Evolutionary conservation across 2,888 invertebrate genomes (phyloP).

Genomic region (Drosophila nr. fundita): DNA sequence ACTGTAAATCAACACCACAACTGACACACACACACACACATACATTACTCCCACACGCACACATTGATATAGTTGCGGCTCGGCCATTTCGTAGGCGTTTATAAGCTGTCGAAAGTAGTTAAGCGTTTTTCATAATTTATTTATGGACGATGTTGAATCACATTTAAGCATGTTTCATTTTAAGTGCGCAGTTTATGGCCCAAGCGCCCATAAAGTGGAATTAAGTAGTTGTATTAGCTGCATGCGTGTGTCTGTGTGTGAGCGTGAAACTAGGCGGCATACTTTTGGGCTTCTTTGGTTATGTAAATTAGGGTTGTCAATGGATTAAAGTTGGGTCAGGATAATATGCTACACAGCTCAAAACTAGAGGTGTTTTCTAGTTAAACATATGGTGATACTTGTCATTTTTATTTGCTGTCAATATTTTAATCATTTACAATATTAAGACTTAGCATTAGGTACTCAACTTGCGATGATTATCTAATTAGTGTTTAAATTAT

Average conservation of each 20-base stretch:
- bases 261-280: slow-evolving; percentile 43
- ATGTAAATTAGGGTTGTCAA: slow-evolving; percentile 66
- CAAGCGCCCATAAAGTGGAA: slow-evolving; percentile 71
- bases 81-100: slow-evolving; percentile 78
- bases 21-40: slow-evolving; percentile 33
- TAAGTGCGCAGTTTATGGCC: slow-evolving; percentile 80
- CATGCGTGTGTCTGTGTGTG: slow-evolving; percentile 3
- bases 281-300: slow-evolving; percentile 49
- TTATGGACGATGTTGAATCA: slow-evolving; percentile 72
- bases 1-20: slow-evolving; percentile 77
- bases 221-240: slow-evolving; percentile 63
- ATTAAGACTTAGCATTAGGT: neutral
- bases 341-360: slow-evolving; percentile 13
- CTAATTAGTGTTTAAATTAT: neutral
- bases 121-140: slow-evolving; percentile 81
- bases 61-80: slow-evolving; percentile 57
- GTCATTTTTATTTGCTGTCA: neutral
- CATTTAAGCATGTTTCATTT: slow-evolving; percentile 79
- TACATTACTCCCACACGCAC: slow-evolving; percentile 19
- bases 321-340: slow-evolving; percentile 43
- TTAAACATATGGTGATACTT: neutral
- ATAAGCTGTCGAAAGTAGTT: slow-evolving; percentile 81
- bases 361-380: neutral
- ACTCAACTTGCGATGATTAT: neutral
- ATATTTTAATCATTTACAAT: too few relatives aligned